These are phyloP conservation scores for Mycogona germanica DNA, from an alignment of 2,888 invertebrate genomes.

Conservation along the genomic window DNA sequence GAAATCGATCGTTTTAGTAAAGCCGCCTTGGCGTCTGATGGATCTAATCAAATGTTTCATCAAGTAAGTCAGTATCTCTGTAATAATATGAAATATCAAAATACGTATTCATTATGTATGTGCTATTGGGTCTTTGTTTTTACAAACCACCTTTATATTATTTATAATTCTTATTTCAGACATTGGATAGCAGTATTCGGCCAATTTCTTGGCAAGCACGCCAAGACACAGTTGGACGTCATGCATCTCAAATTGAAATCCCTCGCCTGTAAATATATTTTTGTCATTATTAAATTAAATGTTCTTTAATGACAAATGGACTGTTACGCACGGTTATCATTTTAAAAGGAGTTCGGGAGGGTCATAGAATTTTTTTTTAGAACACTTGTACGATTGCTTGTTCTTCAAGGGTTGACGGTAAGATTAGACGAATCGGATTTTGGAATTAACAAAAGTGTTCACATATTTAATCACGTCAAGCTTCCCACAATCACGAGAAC, in stretches of 20 bases:
- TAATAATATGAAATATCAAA: background rate
- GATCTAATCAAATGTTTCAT: conserved; percentile 32
- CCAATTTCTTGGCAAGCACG: conserved; percentile 10
- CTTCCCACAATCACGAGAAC: background rate
- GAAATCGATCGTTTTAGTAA: conserved; percentile 30
- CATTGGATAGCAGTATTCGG: conserved; percentile 35
- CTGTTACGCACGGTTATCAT: no score
- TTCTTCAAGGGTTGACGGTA: no score
- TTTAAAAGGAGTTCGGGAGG: no score
- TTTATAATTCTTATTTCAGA: no score
- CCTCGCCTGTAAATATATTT: background rate
- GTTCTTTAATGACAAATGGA: background rate
- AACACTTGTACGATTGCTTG: no score
- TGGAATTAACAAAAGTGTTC: no score
- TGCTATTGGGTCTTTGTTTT: background rate
- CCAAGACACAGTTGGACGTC: background rate
- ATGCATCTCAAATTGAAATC: background rate
- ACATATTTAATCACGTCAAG: no score
- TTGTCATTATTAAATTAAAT: background rate
- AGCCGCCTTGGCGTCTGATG: conserved; percentile 33
- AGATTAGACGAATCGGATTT: no score
- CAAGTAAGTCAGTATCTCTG: conserved; percentile 22
- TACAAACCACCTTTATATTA: background rate
- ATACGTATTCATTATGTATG: no score
- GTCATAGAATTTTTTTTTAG: no score